These are phyloP conservation scores for Sigmodon hispidus DNA, from an alignment of 2,113 vertebrate species.

Conservation along the genomic window DNA sequence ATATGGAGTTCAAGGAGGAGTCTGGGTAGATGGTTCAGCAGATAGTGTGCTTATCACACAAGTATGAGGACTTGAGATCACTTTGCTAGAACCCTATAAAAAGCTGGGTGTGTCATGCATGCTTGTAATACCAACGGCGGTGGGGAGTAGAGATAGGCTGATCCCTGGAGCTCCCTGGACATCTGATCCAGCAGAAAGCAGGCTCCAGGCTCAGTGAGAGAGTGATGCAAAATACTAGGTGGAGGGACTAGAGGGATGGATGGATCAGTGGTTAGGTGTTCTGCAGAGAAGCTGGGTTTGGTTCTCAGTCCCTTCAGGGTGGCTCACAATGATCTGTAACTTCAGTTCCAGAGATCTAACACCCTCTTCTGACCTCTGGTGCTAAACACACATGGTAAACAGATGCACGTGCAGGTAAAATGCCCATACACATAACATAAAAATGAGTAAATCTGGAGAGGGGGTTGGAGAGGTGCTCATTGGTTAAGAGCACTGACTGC, in stretches of 20 bases:
- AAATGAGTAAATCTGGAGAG: too few relatives aligned
- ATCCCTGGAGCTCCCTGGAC: not conserved
- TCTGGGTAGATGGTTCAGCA: not conserved
- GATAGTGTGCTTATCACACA: not conserved
- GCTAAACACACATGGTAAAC: not conserved
- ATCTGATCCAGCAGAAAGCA: too few relatives aligned
- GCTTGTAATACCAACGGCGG: too few relatives aligned
- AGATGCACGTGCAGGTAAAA: too few relatives aligned
- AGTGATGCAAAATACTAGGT: not conserved
- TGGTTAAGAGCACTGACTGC: too few relatives aligned
- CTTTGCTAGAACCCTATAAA: not conserved
- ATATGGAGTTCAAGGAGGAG: not conserved
- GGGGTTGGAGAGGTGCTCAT: too few relatives aligned
- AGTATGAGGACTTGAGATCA: not conserved
- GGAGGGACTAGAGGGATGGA: not conserved
- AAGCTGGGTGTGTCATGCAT: not conserved
- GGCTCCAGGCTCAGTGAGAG: not conserved
- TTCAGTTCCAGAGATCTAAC: not conserved
- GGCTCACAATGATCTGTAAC: not conserved
- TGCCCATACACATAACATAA: too few relatives aligned
- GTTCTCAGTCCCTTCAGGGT: not conserved
- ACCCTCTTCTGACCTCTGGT: not conserved
- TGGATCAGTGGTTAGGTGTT: not conserved
- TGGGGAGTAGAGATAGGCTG: not conserved
- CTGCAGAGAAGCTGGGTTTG: not conserved